Evolutionary conservation across 2,113 vertebrate species (phyloP).

Genomic region (Australoheros scitulus): DNA sequence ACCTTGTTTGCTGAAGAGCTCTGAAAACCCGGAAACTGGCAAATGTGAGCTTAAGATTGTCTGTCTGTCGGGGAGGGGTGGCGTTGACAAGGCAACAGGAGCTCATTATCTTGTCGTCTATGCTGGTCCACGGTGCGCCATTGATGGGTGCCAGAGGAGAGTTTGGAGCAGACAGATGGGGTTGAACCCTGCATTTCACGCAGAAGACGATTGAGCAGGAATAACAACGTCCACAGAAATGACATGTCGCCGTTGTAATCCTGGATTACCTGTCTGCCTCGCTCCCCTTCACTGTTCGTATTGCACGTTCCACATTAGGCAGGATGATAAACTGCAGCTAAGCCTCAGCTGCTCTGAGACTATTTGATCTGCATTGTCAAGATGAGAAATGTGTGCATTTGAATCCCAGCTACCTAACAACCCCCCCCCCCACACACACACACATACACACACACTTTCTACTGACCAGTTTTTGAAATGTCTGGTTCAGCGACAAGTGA

Average conservation of each 20-base stretch:
- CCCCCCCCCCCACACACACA: neutral
- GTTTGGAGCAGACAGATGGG: conserved; percentile 59
- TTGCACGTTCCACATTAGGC: conserved; percentile 36
- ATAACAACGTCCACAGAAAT: conserved; percentile 51
- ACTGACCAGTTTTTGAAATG: conserved; percentile 9
- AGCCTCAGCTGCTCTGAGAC: conserved; percentile 10
- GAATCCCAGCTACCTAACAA: neutral
- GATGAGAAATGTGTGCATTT: conserved; percentile 1
- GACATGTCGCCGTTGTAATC: conserved; percentile 69
- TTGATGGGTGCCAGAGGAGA: conserved; percentile 63
- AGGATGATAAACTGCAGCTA: conserved; percentile 44
- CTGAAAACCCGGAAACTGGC: conserved; percentile 29
- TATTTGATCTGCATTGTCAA: conserved; percentile 44
- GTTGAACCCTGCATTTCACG: conserved; percentile 39
- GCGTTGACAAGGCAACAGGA: conserved; percentile 76
- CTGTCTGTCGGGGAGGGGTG: conserved; percentile 11
- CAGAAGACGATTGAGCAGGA: conserved; percentile 30
- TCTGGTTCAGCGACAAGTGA: conserved; percentile 1
- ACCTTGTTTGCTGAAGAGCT: conserved; percentile 62
- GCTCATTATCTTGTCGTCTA: conserved; percentile 75
- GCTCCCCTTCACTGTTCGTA: neutral
- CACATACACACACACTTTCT: neutral
- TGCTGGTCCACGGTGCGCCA: conserved; percentile 66
- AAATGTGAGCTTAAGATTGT: conserved; percentile 36
- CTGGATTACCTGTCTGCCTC: conserved; percentile 71